Evolutionary conservation across 2,888 invertebrate species (phyloP), one percentile per base, ranked within the genome.

Genomic region (Tachina lurida): DNA sequence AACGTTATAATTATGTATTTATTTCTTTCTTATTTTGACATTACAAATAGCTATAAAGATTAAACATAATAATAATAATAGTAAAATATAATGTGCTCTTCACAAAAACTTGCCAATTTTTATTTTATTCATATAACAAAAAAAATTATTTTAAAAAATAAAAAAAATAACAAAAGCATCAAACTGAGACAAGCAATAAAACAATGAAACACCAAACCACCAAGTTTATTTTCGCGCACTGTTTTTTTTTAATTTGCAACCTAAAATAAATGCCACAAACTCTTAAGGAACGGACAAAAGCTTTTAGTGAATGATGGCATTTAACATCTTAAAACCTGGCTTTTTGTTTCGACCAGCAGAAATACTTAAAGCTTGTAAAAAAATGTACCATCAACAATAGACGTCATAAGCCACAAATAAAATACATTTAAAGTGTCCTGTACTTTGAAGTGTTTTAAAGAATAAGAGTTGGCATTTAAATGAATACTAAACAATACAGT

Each of bases 391-490:
- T 39, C 58, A n/a, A 43, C 58, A 67, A 68, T 60, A 63, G 52
- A 70, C 67, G 75, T 70, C 68, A 70, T 75, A 43, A 22, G 54
- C n/a, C 56, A 56, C 17, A 56, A 74, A 43, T 47, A 45, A 75
- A 68, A 68, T 39, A 62, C n/a, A 15, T 56, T 12, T 54, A 60
- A 75, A 39, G 45, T 45, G 62, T 70, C 62, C 68, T 41, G 67
- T 22, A 43, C 43, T 54, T 39, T 9, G 31, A 75, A 74, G 65
- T 68, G 17, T 19, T 75, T 70, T 39, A 19, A 75, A 75, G 45
- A 62, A 45, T 62, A 17, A 31, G 58, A 68, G 54, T 75, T 31
- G 68, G 68, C 81, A 75, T 81, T 54, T 75, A 75, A 62, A 70
- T 70, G 45, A 56, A 65, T 19, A 56, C 47, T 65, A 63, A 71